Base-by-base conservation (phyloP, 2,113 vertebrate genomes). In the Python bivittatus region DNA sequence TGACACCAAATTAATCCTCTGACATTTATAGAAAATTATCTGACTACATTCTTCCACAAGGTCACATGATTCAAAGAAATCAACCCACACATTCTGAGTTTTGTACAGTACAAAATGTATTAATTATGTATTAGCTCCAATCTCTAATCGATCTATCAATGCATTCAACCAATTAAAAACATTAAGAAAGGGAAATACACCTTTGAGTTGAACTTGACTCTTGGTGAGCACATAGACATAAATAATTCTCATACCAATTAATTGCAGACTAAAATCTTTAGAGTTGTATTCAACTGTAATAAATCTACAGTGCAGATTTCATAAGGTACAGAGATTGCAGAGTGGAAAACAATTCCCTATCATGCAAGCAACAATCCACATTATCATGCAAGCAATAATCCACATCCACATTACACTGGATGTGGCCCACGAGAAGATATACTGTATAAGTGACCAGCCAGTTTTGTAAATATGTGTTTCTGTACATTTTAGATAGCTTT, bases 11-110 rank as follows among this genome's bases (percentile, higher is more conserved):
- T 92, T 52, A 9, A 85, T 96, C 93, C 86, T 92, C 94, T 94
- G 88, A 95, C 92, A 56, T 91, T 94, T 48, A 92, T 93, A 96
- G 90, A 90, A 96, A 96, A 95, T 94, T 94, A 96, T 96, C 84
- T 90, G 90, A 88, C 92, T 95, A 13, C 85, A 57, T 93, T 44
- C 20, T 92, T 88, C 6, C 56, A 8, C 33, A 27, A 94, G 91
- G 17, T n/a, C 20, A 93, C 94, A 88, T 48, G 91, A 91, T 95
- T 90, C 27, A 88, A 92, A 88, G 56, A 84, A 92, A 6, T 89
- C 91, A 90, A 88, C 83, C 33, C 33, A 84, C 61, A 72, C 4
- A 90, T 72, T 92, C 84, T 52, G 1, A 52, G 84, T 92, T 64
- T 89, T 89, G 29, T 33, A 88, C 15, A 38, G 0, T 85, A 56